Evolutionary conservation across 1,140 invertebrate species (phyloP), one percentile per base, ranked within the genome.

Genomic region (Gonatopus flavifemur): DNA sequence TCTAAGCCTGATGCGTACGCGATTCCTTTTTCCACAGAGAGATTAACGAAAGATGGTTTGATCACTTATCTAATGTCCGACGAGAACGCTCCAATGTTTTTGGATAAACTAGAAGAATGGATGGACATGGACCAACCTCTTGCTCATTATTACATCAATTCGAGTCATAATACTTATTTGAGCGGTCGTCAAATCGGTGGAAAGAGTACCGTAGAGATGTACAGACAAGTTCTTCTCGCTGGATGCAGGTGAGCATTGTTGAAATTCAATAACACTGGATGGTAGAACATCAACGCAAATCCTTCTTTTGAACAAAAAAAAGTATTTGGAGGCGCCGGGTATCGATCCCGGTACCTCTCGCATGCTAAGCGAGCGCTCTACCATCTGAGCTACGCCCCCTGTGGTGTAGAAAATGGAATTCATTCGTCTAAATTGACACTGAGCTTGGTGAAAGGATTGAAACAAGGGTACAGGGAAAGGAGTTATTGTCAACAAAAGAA

Each of bases 41-140:
- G 86, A 74, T 67, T 98, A 18, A 94, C 91, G 24, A 89, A 97
- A 74, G 96, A 98, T 72, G 96, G 96, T n/a, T 87, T 99, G 44
- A 93, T 96, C 74, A 86, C 94, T 24, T 99, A 98, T 78, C 81
- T 99, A 22, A 98, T 99, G 96, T 98, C 96, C 0, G 97, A 99
- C 78, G 97, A 99, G 76, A 99, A 99, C 79, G 94, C 97, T 0
- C 96, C 98, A 0, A 96, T 99, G 32, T 98, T 99, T 80, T 79
- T 99, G 42, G 97, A 99, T 75, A 84, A 95, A n/a, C 80, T 98
- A 37, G 96, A 99, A 62, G 90, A 96, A 53, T 98, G 97, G 75
- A 97, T 92, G 91, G 96, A 99, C 55, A 98, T 99, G 97, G 96
- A 99, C 67, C 95, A 98, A 69, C 94, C 97, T 0, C 70, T 99